phyloP scores from a whole-genome alignment of 2,113 vertebrate genomes.

The Aspiorhynchus laticeps region DNA sequence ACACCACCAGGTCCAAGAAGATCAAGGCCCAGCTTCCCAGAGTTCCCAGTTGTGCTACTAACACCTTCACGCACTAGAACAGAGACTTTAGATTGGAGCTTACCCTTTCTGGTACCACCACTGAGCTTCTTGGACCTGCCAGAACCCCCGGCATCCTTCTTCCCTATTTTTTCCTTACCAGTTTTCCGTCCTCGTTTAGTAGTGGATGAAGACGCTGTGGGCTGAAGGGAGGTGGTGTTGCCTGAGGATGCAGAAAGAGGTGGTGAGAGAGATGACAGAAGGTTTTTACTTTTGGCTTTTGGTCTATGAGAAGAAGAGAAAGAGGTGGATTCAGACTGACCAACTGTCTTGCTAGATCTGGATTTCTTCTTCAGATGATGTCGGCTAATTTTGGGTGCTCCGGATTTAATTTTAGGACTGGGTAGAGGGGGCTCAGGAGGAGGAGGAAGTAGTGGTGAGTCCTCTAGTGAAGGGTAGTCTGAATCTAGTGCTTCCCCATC shows the following conservation, averaged over 20 bases:
- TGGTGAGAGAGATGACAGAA: slow-evolving; percentile 65
- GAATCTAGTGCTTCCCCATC: slow-evolving; percentile 81
- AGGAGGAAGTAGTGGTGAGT: slow-evolving; percentile 71
- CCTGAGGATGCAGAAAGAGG: slow-evolving; percentile 57
- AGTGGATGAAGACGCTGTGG: slow-evolving; percentile 52
- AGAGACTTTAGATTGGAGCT: slow-evolving; percentile 92
- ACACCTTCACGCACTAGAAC: slow-evolving; percentile 90
- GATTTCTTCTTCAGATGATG: slow-evolving; percentile 74
- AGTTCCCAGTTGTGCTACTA: slow-evolving; percentile 85
- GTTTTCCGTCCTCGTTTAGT: slow-evolving; percentile 69
- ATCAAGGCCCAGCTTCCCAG: slow-evolving; percentile 74
- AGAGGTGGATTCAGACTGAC: slow-evolving; percentile 64
- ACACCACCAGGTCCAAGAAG: slow-evolving; percentile 67
- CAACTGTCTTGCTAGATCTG: slow-evolving; percentile 70
- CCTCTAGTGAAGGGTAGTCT: slow-evolving; percentile 79
- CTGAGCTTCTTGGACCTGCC: slow-evolving; percentile 73
- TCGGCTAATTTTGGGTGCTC: slow-evolving; percentile 62
- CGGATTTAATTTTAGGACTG: slow-evolving; percentile 68
- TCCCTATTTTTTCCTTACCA: slow-evolving; percentile 72
- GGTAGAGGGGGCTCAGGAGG: slow-evolving; percentile 65
- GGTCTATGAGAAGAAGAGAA: slow-evolving; percentile 63
- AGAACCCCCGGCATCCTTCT: slow-evolving; percentile 69
- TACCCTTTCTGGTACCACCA: slow-evolving; percentile 78
- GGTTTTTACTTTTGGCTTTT: slow-evolving; percentile 69
- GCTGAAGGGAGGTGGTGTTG: slow-evolving; percentile 45